Conservation (phyloP, 2,113 vertebrate genomes). For the Lycaon pictus region DNA sequence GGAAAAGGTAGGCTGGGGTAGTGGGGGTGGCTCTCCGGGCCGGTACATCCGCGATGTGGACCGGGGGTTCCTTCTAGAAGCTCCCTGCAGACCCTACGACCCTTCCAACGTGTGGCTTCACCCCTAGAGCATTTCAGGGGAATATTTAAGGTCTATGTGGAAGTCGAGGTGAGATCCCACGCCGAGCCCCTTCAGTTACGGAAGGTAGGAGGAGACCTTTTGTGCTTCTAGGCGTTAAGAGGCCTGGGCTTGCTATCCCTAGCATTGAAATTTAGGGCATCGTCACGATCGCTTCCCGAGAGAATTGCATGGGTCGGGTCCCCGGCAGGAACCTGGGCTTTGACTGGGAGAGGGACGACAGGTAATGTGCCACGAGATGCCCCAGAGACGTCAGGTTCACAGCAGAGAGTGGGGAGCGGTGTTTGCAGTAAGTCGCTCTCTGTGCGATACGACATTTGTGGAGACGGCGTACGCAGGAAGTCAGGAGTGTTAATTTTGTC, state of each 20-base stretch:
- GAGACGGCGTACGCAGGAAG: not conserved
- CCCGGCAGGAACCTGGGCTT: not conserved
- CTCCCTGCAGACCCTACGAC: rapidly evolving
- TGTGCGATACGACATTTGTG: rapidly evolving
- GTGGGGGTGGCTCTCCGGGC: rapidly evolving
- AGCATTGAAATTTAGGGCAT: not conserved
- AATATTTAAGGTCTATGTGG: not conserved
- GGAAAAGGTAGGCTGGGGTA: constrained; percentile 82
- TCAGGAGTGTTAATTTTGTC: not conserved
- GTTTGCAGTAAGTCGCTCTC: not conserved
- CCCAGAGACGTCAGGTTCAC: not conserved
- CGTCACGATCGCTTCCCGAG: not conserved
- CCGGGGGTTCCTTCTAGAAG: no score
- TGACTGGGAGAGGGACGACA: no score
- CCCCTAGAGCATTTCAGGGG: no score
- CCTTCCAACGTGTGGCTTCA: not conserved
- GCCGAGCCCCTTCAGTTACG: no score
- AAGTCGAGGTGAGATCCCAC: not conserved
- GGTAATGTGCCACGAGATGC: not conserved
- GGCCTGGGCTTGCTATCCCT: not conserved
- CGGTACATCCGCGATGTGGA: rapidly evolving
- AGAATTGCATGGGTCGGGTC: not conserved
- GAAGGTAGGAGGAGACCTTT: not conserved
- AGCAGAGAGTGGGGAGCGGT: not conserved
- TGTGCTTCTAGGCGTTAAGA: not conserved